phyloP scores from a whole-genome alignment of 2,113 vertebrate species.

The Phrynosoma platyrhinos region DNA sequence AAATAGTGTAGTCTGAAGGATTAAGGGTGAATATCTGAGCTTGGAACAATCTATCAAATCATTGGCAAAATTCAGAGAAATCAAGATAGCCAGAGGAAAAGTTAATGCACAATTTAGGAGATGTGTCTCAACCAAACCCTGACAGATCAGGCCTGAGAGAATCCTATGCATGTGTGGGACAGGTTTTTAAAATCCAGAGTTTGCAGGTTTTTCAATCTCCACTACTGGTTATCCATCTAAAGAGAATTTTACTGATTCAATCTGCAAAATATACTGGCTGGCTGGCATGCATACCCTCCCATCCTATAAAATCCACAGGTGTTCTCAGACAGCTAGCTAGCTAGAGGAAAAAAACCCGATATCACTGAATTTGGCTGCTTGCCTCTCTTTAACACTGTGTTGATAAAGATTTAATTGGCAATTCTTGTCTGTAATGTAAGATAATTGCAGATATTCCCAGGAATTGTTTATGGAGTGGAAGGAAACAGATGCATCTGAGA shows the following conservation, averaged over 20 bases:
- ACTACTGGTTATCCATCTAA: not conserved
- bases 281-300: not conserved
- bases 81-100: not conserved
- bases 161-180: not conserved
- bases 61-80: not conserved
- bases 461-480: constrained; percentile 53
- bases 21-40: not conserved
- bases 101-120: not conserved
- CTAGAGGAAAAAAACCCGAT: constrained; percentile 36
- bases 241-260: not conserved
- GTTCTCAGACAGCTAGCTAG: constrained; percentile 40
- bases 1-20: not conserved
- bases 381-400: constrained; percentile 59
- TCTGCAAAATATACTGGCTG: not conserved
- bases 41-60: not conserved
- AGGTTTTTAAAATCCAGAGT: not conserved
- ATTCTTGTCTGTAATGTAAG: constrained; percentile 68
- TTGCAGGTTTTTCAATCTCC: not conserved
- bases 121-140: not conserved
- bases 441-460: constrained; percentile 65
- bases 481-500: constrained; percentile 52
- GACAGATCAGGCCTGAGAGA: not conserved
- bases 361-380: constrained; percentile 47
- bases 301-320: constrained; percentile 37
- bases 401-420: constrained; percentile 70